A percentile compares a stretch with the other conserved stretches of the same genome.
Evolutionary conservation across 2,113 vertebrate genomes (phyloP).

Genomic region (Cisticola juncidis): DNA sequence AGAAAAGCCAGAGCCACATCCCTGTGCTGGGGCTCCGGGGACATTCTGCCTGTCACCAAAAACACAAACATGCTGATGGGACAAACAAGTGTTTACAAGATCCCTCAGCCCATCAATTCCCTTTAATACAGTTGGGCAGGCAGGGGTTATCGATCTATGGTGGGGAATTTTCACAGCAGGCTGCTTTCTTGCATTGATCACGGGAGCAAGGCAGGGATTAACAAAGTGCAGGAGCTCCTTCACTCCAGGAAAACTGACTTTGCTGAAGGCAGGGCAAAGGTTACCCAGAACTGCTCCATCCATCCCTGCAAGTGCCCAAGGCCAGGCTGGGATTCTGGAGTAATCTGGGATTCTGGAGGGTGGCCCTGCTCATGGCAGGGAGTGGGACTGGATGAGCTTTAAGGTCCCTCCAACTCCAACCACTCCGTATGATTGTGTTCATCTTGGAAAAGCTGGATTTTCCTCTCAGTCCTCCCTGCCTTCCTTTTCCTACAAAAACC

Average conservation of each 20-base stretch:
- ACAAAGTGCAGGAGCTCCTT: background rate
- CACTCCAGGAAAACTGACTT: background rate
- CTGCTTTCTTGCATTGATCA: constrained; percentile 18
- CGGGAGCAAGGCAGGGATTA: background rate
- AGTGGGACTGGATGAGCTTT: background rate
- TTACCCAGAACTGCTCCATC: background rate
- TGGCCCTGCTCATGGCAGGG: background rate
- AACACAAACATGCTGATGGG: constrained; percentile 25
- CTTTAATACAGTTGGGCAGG: constrained; percentile 23
- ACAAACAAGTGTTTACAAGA: constrained; percentile 46
- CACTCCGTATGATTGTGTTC: rapidly evolving
- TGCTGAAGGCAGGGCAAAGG: background rate
- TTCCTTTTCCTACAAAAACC: background rate
- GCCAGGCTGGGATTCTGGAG: background rate
- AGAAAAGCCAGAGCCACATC: background rate
- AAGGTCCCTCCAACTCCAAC: background rate
- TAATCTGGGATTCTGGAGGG: background rate
- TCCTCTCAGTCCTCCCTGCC: background rate
- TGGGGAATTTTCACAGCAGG: constrained; percentile 5
- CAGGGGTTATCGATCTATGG: background rate
- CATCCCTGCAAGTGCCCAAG: background rate
- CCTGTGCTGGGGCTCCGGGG: background rate
- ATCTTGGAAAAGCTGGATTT: rapidly evolving
- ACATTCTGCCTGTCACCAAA: background rate
- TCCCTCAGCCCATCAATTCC: constrained; percentile 28